Evolutionary conservation across 2,797 vertebrate species (phyloP).

Genomic region (Prionace glauca): DNA sequence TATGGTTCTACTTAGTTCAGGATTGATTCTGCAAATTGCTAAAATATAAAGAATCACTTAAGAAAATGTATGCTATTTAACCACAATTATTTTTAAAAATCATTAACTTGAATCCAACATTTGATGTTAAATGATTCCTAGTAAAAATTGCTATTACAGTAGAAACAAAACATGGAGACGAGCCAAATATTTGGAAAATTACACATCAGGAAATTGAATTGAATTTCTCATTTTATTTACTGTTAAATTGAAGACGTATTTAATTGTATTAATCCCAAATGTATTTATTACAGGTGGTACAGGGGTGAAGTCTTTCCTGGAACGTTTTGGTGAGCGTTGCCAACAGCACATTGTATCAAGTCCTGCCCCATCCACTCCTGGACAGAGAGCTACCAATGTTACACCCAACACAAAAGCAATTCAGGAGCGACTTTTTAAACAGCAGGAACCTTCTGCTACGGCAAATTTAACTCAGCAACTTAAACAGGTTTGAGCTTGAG

Average conservation of each 20-base stretch:
- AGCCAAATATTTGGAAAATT: not conserved
- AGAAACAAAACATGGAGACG: not conserved
- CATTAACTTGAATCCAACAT: no score
- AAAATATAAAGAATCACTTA: not conserved
- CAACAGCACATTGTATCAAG: conserved; percentile 62
- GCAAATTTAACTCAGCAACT: conserved; percentile 73
- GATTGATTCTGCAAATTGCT: not conserved
- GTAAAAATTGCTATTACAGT: not conserved
- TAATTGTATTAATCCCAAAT: conserved; percentile 40
- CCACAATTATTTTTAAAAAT: not conserved
- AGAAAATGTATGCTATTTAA: not conserved
- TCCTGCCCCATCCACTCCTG: conserved; percentile 50
- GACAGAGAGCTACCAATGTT: conserved; percentile 50
- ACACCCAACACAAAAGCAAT: conserved; percentile 75
- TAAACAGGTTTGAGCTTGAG: conserved; percentile 66
- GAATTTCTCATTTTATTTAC: conserved; percentile 24
- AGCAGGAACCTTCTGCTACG: conserved; percentile 67
- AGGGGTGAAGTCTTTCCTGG: conserved; percentile 83
- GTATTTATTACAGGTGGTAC: conserved; percentile 51
- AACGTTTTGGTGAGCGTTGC: conserved; percentile 81
- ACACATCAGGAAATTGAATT: not conserved
- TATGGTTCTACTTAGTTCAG: not conserved
- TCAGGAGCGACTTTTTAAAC: conserved; percentile 71
- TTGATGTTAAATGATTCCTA: not conserved
- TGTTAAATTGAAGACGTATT: conserved; percentile 32